Evolutionary conservation across 2,888 invertebrate genomes (phyloP), one percentile per base, ranked within the genome.

Genomic region (Physocephala rufipes): DNA sequence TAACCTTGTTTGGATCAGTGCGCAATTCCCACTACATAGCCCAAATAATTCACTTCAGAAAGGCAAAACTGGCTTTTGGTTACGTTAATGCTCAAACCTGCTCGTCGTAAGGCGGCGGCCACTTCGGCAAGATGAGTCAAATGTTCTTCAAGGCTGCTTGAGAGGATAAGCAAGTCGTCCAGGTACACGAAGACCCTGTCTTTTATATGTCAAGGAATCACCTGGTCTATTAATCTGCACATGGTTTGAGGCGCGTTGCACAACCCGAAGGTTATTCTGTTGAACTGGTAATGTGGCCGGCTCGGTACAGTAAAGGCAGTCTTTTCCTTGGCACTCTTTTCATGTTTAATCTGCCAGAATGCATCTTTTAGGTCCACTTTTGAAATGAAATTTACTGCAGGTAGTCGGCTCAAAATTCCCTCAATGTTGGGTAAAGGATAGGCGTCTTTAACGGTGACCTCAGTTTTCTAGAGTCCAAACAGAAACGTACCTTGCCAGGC

Each of bases 201-300:
- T 13, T 36, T 58, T 2, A 61, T 19, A 19, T 68, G 16, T 13
- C 43, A 30, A 3, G 65, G 65, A 1, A 47, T 62, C 28, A 59
- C 61, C 15, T 15, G 55, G 55, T 43, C 43, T 61, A 59, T 62
- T 5, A 21, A 49, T 19, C 49, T 26, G 15, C 51, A 51, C 65
- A 66, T 66, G 1, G 30, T 51, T n/a, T 66, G 53, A 7, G 65
- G 65, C n/a, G 65, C 67, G n/a, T 67, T 67, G 58, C 67, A 58
- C 55, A 30, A 61, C 28, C 71, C 66, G 58, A 67, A 67, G 2
- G 67, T 58, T 28, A 67, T 67, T 9, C 43, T 21, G 7, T 1
- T 58, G 12, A 47, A 67, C 4, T 67, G 66, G 26, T 67, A 67
- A 2, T 59, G 45, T 2, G 47, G 67, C 24, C 65, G 13, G n/a